Base-by-base conservation (phyloP, 2,888 invertebrate genomes). In the Tetrapedia diversipes region DNA sequence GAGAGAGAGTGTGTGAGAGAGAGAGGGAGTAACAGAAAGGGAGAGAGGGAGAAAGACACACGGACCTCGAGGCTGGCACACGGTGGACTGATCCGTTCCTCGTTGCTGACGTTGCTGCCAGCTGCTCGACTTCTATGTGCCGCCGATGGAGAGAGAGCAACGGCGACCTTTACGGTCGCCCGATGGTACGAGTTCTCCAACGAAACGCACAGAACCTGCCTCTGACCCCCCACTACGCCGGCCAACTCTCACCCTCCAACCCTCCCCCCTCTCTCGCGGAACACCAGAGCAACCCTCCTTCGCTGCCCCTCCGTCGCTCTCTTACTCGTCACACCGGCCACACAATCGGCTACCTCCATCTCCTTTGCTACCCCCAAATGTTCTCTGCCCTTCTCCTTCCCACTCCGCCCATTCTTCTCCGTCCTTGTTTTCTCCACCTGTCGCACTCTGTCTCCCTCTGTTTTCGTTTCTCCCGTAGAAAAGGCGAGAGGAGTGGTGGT, bases 151-250 rank as follows among this genome's bases (percentile, higher is more conserved):
- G 69, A 56, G 81, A 67, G 45, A 61, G 69, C 68, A 74, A 56
- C 79, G 67, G 54, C 83, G 86, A 83, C 84, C 84, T 83, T 84
- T 81, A 83, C 70, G 81, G 72, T 79, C 75, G 79, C 75, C 74
- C 75, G 71, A 63, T 73, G 65, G 57, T 70, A 72, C 64, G 77
- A 79, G 82, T 86, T 84, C 84, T 85, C 71, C 64, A 61, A 57
- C 77, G 71, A 72, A 72, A 72, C 67, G 67, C 71, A 67, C 53
- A 45, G 43, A 60, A 61, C 57, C 54, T 43, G 29, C 32, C 59
- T 59, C 65, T n/a, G 19, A 49, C 67, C 27, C 54, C 71, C 59
- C 24, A n/a, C 37, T 37, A 16, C 29, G 29, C 11, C 27, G 24
- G 67, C 68, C 65, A 22, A 45, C 59, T 51, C 59, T 47, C 45